Evolutionary conservation across 2,797 vertebrate species (phyloP).

Genomic region (Tragopan temminckii): DNA sequence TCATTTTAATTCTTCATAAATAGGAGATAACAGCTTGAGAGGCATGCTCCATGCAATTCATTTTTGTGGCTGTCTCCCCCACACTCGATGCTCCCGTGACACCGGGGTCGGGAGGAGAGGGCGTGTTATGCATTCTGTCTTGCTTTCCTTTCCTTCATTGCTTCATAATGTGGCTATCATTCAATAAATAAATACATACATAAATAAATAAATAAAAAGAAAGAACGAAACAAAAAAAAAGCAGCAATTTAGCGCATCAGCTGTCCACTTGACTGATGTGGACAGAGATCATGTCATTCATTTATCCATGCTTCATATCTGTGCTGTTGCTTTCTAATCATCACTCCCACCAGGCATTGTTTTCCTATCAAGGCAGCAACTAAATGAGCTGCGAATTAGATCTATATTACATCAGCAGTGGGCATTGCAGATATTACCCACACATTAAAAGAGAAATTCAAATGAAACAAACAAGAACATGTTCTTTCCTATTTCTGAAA

Average conservation of each 20-base stretch:
- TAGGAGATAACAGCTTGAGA: conserved; percentile 68
- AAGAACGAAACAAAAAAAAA: not conserved
- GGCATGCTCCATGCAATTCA: not conserved
- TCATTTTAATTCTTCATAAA: conserved; percentile 73
- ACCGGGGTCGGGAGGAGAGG: not conserved
- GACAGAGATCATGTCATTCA: conserved; percentile 40
- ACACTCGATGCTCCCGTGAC: conserved; percentile 22
- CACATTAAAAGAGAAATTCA: conserved; percentile 74
- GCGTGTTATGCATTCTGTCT: not conserved
- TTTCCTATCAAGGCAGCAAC: conserved; percentile 62
- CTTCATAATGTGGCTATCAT: not conserved
- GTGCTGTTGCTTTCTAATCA: conserved; percentile 76
- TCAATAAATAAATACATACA: not conserved
- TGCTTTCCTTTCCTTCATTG: not conserved
- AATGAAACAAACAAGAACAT: conserved; percentile 57
- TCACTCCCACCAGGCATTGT: conserved; percentile 71
- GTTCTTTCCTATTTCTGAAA: conserved; percentile 43
- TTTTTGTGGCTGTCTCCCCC: conserved; percentile 49
- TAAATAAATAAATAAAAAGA: not conserved
- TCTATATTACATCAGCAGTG: conserved; percentile 70
- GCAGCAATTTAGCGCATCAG: conserved; percentile 22
- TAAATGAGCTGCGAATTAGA: conserved; percentile 77
- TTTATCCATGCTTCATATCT: conserved; percentile 53
- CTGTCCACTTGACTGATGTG: conserved; percentile 46
- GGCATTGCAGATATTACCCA: conserved; percentile 56